A percentile compares a stretch with the other conserved stretches of the same genome.
phyloP scores from a whole-genome alignment of 2,113 vertebrate genomes.

The Leucopsar rothschildi region DNA sequence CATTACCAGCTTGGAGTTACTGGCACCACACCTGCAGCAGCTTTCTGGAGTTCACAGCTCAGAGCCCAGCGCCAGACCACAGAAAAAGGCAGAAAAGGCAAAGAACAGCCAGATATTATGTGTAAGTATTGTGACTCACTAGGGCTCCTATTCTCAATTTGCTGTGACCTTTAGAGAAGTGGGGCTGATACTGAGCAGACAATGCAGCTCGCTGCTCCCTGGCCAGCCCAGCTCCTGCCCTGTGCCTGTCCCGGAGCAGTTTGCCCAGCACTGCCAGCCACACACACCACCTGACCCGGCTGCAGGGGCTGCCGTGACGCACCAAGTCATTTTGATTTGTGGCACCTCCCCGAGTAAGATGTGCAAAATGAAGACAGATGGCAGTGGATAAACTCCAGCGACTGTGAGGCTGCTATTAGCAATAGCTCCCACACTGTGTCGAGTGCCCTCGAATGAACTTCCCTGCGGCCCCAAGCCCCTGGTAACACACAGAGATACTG shows the following conservation, averaged over 20 bases:
- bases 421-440: neutral
- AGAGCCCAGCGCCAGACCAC: neutral
- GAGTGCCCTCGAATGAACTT: slow-evolving; percentile 26
- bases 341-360: slow-evolving; percentile 20
- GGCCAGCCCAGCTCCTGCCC: neutral
- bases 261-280: neutral
- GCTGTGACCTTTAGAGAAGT: slow-evolving; percentile 4
- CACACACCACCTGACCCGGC: neutral
- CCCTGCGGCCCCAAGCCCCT: neutral
- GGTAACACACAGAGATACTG: neutral
- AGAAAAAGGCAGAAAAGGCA: neutral
- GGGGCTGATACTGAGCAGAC: neutral
- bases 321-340: slow-evolving; percentile 54
- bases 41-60: neutral
- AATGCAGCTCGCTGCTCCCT: neutral
- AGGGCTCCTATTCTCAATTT: slow-evolving; percentile 43
- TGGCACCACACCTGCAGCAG: slow-evolving; percentile 11
- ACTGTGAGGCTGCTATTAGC: neutral
- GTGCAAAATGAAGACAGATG: slow-evolving; percentile 52
- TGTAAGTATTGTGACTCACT: neutral
- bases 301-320: neutral
- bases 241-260: neutral
- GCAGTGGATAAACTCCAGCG: neutral
- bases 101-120: neutral
- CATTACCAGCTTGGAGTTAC: neutral